Evolutionary conservation across 2,113 vertebrate genomes (phyloP), one percentile per base, ranked within the genome.

Genomic region (Macquaria australasica): DNA sequence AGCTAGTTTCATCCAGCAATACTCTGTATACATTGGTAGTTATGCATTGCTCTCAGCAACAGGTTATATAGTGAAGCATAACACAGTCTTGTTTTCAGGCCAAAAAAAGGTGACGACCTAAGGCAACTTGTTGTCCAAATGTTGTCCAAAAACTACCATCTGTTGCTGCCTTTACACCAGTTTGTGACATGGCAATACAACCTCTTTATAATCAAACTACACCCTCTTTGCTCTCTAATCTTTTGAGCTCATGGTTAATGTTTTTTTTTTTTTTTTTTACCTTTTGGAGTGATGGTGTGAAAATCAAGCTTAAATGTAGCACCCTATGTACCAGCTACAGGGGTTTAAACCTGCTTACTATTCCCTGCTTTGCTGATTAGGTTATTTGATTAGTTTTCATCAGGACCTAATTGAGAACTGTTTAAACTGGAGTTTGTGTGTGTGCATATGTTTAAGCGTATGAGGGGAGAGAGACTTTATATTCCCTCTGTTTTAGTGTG

Each of bases 261-360:
- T 41, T 31, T 25, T 56, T 10, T 34, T 67, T 45, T 41, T 18
- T 15, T 62, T n/a, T n/a, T n/a, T n/a, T n/a, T n/a, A n/a, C n/a
- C 7, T 71, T 63, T 66, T 39, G 7, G 28, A 43, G 20, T 71
- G 28, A 62, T 28, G 7, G 8, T 76, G 31, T 76, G n/a, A 53
- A 79, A 77, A 50, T 68, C 3, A 20, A 83, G 70, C 83, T 71
- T 64, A 72, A 84, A 70, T 88, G 90, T 89, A 89, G 88, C 88
- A 88, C 23, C 76, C 77, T 59, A 59, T n/a, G 18, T 55, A 53
- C 11, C 6, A 45, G n/a, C 67, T 70, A 21, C 12, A 62, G 51
- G 71, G 10, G n/a, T 31, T 62, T 69, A 14, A 67, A 68, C 31
- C 10, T 45, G 21, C 45, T 67, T 60, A 10, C 25, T 8, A 62